Conservation (phyloP, 2,797 vertebrate species). For the Harpagifer antarcticus region DNA sequence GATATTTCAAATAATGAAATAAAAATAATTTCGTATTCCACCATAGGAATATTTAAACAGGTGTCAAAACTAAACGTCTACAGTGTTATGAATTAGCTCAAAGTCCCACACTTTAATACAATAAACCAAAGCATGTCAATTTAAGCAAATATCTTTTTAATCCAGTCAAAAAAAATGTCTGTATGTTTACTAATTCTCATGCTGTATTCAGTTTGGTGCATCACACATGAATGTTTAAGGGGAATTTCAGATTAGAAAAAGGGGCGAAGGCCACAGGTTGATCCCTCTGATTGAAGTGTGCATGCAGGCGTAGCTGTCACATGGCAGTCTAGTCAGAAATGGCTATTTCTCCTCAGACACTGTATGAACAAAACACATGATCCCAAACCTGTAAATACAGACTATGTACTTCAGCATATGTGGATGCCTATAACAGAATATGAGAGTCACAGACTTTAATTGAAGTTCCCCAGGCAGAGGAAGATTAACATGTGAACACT, state of each 20-base stretch:
- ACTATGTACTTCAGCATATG: conserved; percentile 1
- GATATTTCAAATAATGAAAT: background rate
- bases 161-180: conserved; percentile 40
- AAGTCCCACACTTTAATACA: background rate
- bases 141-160: conserved; percentile 67
- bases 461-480: background rate
- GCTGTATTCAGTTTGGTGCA: conserved; percentile 48
- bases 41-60: background rate
- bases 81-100: background rate
- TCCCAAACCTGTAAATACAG: conserved; percentile 10
- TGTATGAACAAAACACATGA: conserved; percentile 32
- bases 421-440: background rate
- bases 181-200: conserved; percentile 40
- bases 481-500: conserved; percentile 12
- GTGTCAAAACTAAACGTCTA: background rate
- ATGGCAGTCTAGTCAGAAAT: conserved; percentile 61
- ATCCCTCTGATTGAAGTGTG: conserved; percentile 41
- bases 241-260: conserved; percentile 47
- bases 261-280: conserved; percentile 63
- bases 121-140: background rate
- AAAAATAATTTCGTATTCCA: background rate
- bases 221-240: conserved; percentile 40
- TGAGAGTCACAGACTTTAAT: conserved; percentile 10
- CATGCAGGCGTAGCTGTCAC: conserved; percentile 57
- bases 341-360: conserved; percentile 62